phyloP scores from a whole-genome alignment of 2,797 vertebrate genomes.

The Alcedo quadribrachys region DNA sequence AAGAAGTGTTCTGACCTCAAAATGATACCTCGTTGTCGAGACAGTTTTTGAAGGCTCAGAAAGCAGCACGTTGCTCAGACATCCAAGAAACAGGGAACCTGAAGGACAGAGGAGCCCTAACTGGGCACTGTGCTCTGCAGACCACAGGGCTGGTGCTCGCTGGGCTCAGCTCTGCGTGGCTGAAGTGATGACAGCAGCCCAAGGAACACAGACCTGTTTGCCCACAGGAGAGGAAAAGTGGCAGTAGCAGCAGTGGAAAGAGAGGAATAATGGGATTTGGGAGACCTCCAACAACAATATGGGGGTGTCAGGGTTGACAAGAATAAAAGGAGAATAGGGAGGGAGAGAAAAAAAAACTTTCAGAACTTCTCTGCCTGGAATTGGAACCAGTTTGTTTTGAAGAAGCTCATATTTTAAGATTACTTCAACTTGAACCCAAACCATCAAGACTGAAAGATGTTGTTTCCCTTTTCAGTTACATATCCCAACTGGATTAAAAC shows the following conservation, averaged over 20 bases:
- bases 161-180: neutral
- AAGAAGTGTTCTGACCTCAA: neutral
- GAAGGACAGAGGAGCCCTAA: neutral
- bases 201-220: neutral
- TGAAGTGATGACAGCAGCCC: neutral
- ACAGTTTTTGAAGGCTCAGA: neutral
- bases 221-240: neutral
- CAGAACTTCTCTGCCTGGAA: neutral
- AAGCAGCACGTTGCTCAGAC: neutral
- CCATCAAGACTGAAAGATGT: neutral
- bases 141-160: neutral
- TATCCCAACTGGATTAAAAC: neutral
- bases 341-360: neutral
- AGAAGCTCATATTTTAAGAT: neutral
- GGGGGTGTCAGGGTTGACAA: neutral
- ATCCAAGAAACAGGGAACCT: neutral
- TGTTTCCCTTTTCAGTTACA: neutral
- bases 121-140: neutral
- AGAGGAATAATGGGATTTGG: neutral
- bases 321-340: neutral
- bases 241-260: neutral
- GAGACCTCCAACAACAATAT: neutral
- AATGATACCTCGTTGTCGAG: neutral
- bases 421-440: neutral
- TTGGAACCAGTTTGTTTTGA: neutral